Conservation (phyloP, 2,888 invertebrate species). For the Masnerella sp. region DNA sequence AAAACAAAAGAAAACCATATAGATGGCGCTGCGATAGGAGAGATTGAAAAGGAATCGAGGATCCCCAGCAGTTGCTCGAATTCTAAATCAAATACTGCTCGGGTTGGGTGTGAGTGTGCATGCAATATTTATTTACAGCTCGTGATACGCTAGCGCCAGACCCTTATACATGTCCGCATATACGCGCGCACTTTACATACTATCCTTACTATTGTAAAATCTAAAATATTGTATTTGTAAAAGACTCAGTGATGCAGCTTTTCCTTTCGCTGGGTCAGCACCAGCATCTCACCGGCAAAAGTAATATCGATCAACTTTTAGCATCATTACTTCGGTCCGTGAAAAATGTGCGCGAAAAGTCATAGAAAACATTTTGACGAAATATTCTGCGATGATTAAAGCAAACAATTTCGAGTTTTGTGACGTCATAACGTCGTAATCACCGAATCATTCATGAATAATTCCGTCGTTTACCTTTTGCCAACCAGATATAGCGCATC, state of each 20-base stretch:
- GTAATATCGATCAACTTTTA: slow-evolving; percentile 35
- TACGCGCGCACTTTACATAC: slow-evolving; percentile 70
- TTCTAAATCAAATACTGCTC: slow-evolving; percentile 54
- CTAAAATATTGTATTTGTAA: slow-evolving; percentile 69
- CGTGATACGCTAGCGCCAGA: slow-evolving; percentile 44
- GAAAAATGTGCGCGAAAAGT: not conserved
- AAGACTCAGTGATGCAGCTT: slow-evolving; percentile 70
- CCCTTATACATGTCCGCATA: slow-evolving; percentile 58
- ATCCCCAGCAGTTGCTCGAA: slow-evolving; percentile 54
- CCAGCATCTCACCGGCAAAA: slow-evolving; percentile 29
- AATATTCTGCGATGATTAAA: no score
- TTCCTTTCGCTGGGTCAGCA: slow-evolving; percentile 65
- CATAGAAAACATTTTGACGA: not conserved
- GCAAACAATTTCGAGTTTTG: no score
- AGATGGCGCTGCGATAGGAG: slow-evolving; percentile 6
- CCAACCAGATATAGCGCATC: no score
- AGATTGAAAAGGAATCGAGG: slow-evolving; percentile 51
- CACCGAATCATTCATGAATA: no score
- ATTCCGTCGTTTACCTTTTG: slow-evolving; percentile 5
- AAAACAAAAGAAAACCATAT: slow-evolving; percentile 15
- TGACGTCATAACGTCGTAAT: no score
- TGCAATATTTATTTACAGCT: slow-evolving; percentile 57
- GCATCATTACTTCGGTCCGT: slow-evolving; percentile 20
- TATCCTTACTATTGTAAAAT: slow-evolving; percentile 75
- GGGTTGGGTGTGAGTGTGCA: slow-evolving; percentile 62